Evolutionary conservation across 2,888 invertebrate genomes (phyloP), one percentile per base, ranked within the genome.

Genomic region (Zeuzera pyrina): DNA sequence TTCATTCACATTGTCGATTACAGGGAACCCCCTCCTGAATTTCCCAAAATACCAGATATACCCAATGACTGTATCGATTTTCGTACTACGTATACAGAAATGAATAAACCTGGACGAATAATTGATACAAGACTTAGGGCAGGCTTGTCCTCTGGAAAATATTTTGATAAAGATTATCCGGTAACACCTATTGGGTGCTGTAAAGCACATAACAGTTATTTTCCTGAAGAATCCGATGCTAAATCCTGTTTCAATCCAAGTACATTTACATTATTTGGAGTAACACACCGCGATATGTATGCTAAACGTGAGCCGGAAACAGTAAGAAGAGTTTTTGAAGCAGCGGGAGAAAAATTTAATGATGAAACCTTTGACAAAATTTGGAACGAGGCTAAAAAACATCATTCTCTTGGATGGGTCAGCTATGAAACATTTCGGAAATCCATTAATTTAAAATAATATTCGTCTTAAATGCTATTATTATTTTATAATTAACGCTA

Each of bases 381-480:
- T 29, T 85, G 84, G 84, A 41, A 70, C 29, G 54, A 59, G 15
- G 84, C 79, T 1, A 44, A 64, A 19, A 57, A 70, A 40, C 44
- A 47, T 33, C 81, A 84, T 43, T 54, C 69, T 26, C 60, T 71
- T 24, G 79, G 71, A 3, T 47, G 45, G 36, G 84, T 85, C 5
- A 78, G 71, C 38, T 57, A 66, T 1, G 70, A 78, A 38, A 77
- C 77, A 2, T 74, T 73, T 25, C 36, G 43, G 7, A 32, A 33
- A 15, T 41, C 42, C 16, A 34, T 50, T 16, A 30, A 25, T 36
- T 38, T 65, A 67, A 19, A 19, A 19, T 8, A 19, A 19, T 19
- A n/a, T n/a, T n/a, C n/a, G n/a, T n/a, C n/a, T n/a, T n/a, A n/a
- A n/a, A n/a, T n/a, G n/a, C n/a, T n/a, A 19, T 8, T 8, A 6